A percentile compares a stretch with the other conserved stretches of the same genome.
Conservation (phyloP, 2,797 vertebrate genomes). For the Knipowitschia caucasica region DNA sequence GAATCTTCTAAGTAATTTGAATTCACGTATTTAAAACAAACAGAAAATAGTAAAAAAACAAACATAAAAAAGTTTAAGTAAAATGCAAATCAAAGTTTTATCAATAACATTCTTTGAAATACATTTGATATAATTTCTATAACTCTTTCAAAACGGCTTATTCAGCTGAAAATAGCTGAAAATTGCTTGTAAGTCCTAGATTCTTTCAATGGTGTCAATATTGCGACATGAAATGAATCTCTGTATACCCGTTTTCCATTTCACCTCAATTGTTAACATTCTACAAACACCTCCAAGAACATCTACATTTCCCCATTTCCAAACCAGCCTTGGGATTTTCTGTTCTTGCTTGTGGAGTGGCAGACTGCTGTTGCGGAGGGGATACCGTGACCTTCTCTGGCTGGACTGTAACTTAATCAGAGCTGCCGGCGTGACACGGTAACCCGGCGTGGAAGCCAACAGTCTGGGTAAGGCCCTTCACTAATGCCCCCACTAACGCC, state of each 20-base stretch:
- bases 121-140: too few species aligned
- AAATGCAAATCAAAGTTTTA: too few species aligned
- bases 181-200: too few species aligned
- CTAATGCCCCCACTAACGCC: conserved; percentile 83
- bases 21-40: too few species aligned
- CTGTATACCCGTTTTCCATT: neutral
- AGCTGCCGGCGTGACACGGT: conserved; percentile 78
- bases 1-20: too few species aligned
- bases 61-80: too few species aligned
- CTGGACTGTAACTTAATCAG: conserved; percentile 87
- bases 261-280: conserved; percentile 16
- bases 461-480: conserved; percentile 59
- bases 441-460: conserved; percentile 73
- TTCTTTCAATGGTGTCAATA: neutral
- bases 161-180: too few species aligned
- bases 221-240: neutral
- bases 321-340: conserved; percentile 56
- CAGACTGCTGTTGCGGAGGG: conserved; percentile 60
- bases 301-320: conserved; percentile 29
- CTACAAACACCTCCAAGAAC: conserved; percentile 62
- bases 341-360: conserved; percentile 61
- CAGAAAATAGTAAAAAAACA: too few species aligned
- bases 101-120: too few species aligned
- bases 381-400: conserved; percentile 77
- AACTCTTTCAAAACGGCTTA: too few species aligned